A percentile compares a stretch with the other conserved stretches of the same genome.
These are phyloP conservation scores for Halcyon senegalensis DNA, from an alignment of 2,113 vertebrate species.

Conservation along the genomic window DNA sequence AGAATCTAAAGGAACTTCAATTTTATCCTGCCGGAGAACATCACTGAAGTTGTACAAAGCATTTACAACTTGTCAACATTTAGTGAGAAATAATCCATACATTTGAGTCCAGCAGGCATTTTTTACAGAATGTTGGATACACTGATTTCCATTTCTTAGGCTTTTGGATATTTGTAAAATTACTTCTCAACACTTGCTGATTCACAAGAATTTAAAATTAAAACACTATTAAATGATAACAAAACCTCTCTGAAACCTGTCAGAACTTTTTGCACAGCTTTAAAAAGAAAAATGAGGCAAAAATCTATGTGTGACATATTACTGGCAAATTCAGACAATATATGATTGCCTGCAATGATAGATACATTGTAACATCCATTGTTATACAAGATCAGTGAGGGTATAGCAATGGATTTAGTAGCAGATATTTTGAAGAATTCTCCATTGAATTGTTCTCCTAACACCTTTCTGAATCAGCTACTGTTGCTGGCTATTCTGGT, in stretches of 20 bases:
- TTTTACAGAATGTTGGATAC: neutral
- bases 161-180: neutral
- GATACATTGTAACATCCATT: neutral
- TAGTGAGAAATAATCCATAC: neutral
- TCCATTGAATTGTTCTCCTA: neutral
- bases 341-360: neutral
- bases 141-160: neutral
- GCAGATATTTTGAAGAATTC: neutral
- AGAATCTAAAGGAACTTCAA: neutral
- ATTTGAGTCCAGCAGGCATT: neutral
- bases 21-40: neutral
- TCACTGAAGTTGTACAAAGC: neutral
- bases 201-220: neutral
- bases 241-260: neutral
- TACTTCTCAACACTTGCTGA: neutral
- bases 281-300: neutral
- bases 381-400: neutral
- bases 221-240: neutral
- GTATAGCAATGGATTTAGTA: neutral
- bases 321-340: neutral
- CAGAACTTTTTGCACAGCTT: neutral
- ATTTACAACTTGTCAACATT: neutral
- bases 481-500: neutral
- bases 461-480: neutral
- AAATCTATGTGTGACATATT: neutral